These are phyloP conservation scores for Homarus gammarus DNA, from an alignment of 2,888 invertebrate species.

Conservation along the genomic window DNA sequence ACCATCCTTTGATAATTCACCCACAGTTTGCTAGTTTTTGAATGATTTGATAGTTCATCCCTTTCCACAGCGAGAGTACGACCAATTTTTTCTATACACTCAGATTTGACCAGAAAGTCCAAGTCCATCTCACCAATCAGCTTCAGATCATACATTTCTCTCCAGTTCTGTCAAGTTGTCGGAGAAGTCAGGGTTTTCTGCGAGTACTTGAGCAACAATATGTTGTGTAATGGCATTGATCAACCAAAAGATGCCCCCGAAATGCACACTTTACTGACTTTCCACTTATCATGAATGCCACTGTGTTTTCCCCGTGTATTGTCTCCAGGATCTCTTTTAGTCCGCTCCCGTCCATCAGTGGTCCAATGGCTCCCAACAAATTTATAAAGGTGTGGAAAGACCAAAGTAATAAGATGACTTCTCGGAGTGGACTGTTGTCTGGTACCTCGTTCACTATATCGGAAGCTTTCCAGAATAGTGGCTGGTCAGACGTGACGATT, in stretches of 20 bases:
- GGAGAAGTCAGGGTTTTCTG: no score
- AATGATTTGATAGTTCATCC: slow-evolving; percentile 26
- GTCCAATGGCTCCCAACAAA: slow-evolving; percentile 58
- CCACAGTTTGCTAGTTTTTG: slow-evolving; percentile 31
- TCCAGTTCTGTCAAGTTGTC: no score
- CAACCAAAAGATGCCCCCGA: no score
- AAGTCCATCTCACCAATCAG: slow-evolving; percentile 15
- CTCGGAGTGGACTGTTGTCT: no score
- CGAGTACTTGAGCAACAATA: no score
- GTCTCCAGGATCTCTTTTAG: no score
- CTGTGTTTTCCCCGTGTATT: no score
- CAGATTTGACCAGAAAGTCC: slow-evolving; percentile 22
- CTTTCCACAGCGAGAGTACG: slow-evolving; percentile 1
- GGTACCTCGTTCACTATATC: slow-evolving; percentile 26
- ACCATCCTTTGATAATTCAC: slow-evolving; percentile 33
- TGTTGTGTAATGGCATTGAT: no score
- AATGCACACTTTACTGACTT: no score
- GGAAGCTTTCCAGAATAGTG: slow-evolving; percentile 30
- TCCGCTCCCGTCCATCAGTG: slow-evolving; percentile 53
- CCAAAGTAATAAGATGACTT: no score
- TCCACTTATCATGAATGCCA: no score
- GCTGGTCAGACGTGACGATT: slow-evolving; percentile 44
- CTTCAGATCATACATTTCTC: no score
- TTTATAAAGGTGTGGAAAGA: slow-evolving; percentile 69
- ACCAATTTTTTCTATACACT: slow-evolving; percentile 12